These are phyloP conservation scores for Oreocharis arfaki DNA, from an alignment of 2,113 vertebrate species.

Conservation along the genomic window DNA sequence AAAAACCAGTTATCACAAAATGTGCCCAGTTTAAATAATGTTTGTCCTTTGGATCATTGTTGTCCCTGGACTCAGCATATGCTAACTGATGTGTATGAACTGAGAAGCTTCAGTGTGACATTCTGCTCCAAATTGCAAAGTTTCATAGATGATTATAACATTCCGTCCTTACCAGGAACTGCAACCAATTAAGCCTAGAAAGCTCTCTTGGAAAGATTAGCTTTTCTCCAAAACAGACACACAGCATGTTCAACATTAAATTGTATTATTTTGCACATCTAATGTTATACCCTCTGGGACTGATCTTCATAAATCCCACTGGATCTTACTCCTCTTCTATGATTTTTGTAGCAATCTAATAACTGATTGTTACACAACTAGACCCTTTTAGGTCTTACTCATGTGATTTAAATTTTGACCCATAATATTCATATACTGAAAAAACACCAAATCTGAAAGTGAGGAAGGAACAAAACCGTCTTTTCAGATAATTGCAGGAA, in stretches of 20 bases:
- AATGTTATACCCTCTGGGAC: neutral
- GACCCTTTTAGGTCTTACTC: neutral
- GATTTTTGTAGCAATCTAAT: neutral
- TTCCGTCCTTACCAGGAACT: neutral
- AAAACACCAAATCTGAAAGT: neutral
- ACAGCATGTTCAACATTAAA: neutral
- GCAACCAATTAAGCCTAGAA: neutral
- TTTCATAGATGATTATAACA: neutral
- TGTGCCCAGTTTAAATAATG: neutral
- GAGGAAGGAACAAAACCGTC: neutral
- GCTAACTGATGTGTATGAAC: neutral
- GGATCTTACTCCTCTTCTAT: neutral
- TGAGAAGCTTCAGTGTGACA: neutral
- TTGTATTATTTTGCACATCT: neutral
- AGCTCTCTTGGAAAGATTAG: neutral
- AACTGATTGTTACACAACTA: neutral
- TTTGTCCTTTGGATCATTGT: neutral
- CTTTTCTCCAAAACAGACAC: neutral
- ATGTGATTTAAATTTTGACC: neutral
- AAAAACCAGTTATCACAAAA: constrained; percentile 15
- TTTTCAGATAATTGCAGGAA: neutral
- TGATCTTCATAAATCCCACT: neutral
- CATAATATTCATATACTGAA: neutral
- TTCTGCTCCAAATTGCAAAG: neutral
- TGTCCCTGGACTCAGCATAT: neutral